Base-by-base conservation (phyloP, 2,888 invertebrate species). In the Exephanes ischioxanthus region DNA sequence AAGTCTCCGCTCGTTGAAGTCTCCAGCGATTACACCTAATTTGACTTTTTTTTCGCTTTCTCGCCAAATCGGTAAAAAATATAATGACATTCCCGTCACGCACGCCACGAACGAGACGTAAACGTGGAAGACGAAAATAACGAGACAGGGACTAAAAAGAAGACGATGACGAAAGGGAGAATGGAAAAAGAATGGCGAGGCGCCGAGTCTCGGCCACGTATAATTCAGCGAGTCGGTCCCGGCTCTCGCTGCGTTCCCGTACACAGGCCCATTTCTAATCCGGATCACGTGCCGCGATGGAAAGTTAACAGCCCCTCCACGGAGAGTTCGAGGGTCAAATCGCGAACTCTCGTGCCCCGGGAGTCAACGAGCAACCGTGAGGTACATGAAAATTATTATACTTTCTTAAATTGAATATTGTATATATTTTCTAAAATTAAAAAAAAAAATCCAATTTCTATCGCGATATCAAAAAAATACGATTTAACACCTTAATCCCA, bases 1-100 rank as follows among this genome's bases (percentile, higher is more conserved):
- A 70, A 83, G 61, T 76, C 66, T 67, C 58, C 87, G 83, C 80
- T 82, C 87, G 85, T 88, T 89, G 83, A 87, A 87, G 85, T 89
- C 89, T 87, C 88, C 68, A 70, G 66, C 70, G 16, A 81, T 79
- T 78, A 55, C 26, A 55, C 45, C 71, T 63, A 37, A 41, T 51
- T 75, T 22, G 53, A 66, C 72, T 79, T 41, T 58, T 79, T 41
- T 33, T 76, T 75, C 55, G 37, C 16, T 19, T 67, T 77, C 53
- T 71, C 66, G 63, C 53, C 30, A 53, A 26, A 68, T 58, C 26
- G 61, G 45, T n/a, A 30, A 68, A 83, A 72, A 73, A 41, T 37
- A 19, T 73, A 61, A 83, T 71, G 22, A 66, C 73, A 84, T 80
- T 67, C 76, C 45, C 37, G 61, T 16, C 86, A 83, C 85, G 80